phyloP scores from a whole-genome alignment of 2,797 vertebrate species.

The Silurus lanzhouensis region DNA sequence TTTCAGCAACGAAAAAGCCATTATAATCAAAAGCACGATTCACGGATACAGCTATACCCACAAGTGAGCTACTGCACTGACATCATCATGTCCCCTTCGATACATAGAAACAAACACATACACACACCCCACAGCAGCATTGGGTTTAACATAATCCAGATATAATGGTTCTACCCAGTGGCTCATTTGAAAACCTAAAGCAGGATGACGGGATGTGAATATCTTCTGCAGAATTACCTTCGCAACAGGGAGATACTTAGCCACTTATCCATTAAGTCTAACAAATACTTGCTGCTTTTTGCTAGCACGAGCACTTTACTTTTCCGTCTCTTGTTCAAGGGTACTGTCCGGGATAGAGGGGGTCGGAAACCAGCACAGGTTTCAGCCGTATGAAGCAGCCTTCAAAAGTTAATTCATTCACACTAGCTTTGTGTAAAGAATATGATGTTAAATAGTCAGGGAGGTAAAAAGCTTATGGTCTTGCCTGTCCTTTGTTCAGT shows the following conservation, averaged over 20 bases:
- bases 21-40: conserved; percentile 52
- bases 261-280: conserved; percentile 78
- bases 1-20: conserved; percentile 27
- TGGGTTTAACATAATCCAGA: conserved; percentile 52
- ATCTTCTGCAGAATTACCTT: conserved; percentile 47
- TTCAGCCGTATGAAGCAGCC: conserved; percentile 53
- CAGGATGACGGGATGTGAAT: conserved; percentile 46
- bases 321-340: conserved; percentile 69
- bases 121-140: background rate
- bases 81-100: conserved; percentile 5
- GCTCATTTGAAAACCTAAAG: conserved; percentile 49
- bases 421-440: conserved; percentile 74
- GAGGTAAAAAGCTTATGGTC: conserved; percentile 70
- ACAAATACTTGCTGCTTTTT: conserved; percentile 66
- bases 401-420: conserved; percentile 78
- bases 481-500: conserved; percentile 78
- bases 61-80: conserved; percentile 12
- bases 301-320: conserved; percentile 78
- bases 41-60: conserved; percentile 44
- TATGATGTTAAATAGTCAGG: conserved; percentile 75
- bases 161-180: conserved; percentile 44
- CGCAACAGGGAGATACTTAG: conserved; percentile 57
- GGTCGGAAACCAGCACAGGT: conserved; percentile 49
- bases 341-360: conserved; percentile 68
- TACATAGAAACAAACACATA: background rate